Evolutionary conservation across 2,113 vertebrate genomes (phyloP), one percentile per base, ranked within the genome.

Genomic region (Hippocampus mohnikei): DNA sequence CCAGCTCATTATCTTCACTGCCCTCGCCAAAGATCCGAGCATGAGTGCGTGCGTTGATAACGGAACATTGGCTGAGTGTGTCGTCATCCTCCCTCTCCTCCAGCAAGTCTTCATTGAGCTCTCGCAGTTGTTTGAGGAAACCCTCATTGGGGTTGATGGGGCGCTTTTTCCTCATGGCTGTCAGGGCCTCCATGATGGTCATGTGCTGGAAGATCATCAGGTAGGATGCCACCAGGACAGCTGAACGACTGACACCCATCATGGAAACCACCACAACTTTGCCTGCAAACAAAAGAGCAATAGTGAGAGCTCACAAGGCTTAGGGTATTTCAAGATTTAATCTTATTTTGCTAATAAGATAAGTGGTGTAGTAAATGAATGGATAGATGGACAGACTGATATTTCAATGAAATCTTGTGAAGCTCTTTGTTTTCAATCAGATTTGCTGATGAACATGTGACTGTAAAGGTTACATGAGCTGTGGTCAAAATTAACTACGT

Each of bases 131-230:
- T 89, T 94, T 96, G 60, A 99, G 86, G 88, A 99, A 99, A 71
- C 95, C 95, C 0, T 97, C 96, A 0, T 99, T 99, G 79, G 97
- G 97, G 81, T 91, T 93, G 89, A 99, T 93, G 74, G 95, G 86
- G 0, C 97, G 93, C 69, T 96, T 96, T 81, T 92, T 95, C 62
- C 96, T 91, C 56, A 99, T 79, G 0, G 95, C 90, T 68, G 93
- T 93, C 81, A 99, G 76, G 0, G 97, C 96, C 72, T 99, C 94
- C 89, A 96, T 91, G 79, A 99, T 70, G 21, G 90, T 91, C 97
- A 96, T 95, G 78, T 94, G 91, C 76, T 99, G 97, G 89, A 98
- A 99, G 83, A 97, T 97, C 97, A 99, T 99, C 74, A 99, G 92
- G 85, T 99, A 99, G 74, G 95, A 95, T 0, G 92, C 94, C 65